Evolutionary conservation across 2,797 vertebrate species (phyloP).

Genomic region (Enteromius afrohamiltoni): DNA sequence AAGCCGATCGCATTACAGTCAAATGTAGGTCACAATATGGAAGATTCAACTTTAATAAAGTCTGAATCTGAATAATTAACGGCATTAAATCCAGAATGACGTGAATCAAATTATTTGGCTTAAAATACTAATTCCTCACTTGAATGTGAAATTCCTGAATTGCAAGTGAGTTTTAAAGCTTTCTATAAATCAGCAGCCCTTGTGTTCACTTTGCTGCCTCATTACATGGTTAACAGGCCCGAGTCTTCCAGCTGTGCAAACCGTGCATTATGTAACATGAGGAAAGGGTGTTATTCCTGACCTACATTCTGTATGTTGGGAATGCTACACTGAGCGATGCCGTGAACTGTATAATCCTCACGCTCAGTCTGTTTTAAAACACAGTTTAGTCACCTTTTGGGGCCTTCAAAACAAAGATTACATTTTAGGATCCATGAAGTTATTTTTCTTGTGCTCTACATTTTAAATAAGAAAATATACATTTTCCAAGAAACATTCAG

Average conservation of each 20-base stretch:
- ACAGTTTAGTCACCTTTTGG: conserved; percentile 8
- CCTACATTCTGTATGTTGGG: conserved; percentile 38
- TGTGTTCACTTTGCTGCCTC: conserved; percentile 13
- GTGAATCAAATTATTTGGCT: neutral
- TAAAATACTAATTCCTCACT: conserved; percentile 14
- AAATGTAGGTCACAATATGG: conserved; percentile 47
- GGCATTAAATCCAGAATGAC: conserved; percentile 10
- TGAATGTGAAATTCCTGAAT: neutral
- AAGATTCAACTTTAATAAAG: conserved; percentile 27
- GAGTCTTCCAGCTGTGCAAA: conserved; percentile 35
- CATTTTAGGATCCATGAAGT: neutral
- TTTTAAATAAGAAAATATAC: neutral
- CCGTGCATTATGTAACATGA: conserved; percentile 20
- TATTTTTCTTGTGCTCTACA: neutral
- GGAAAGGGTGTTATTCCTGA: conserved; percentile 20
- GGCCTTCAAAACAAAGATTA: neutral
- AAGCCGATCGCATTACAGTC: conserved; percentile 6
- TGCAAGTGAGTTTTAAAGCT: conserved; percentile 10
- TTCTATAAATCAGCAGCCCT: neutral
- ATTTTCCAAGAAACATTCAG: neutral
- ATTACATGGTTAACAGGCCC: conserved; percentile 13
- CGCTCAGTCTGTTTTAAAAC: neutral
- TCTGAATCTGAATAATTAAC: conserved; percentile 26
- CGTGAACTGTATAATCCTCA: conserved; percentile 18
- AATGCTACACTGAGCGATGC: neutral